Base-by-base conservation (phyloP, 1,140 invertebrate species). In the Sinella curviseta region DNA sequence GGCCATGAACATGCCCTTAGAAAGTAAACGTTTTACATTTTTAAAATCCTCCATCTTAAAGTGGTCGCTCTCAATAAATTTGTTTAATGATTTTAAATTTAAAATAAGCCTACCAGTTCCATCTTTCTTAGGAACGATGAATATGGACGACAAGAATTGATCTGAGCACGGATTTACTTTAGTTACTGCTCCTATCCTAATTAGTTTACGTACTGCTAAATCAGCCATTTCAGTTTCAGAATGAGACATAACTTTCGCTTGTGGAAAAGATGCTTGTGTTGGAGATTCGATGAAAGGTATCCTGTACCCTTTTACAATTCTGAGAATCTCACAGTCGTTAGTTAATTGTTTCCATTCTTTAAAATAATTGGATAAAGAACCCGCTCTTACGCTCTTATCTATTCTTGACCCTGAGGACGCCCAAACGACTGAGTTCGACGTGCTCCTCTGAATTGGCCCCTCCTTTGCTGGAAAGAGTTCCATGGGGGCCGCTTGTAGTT, bases 1-100 rank as follows among this genome's bases (percentile, higher is more conserved):
- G 30, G 24, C 57, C 60, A 78, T 67, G 26, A 24, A 78, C 2
- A 2, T 1, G 26, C 34, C 36, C 24, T 67, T 30, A 26, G 30
- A 8, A 28, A 73, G 31, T 20, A 78, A 48, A 24, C 16, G 33
- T 28, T 28, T 24, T 17, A 70, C 77, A 1, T 17, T 60, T 70
- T 26, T 67, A 70, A 34, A 36, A 28, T 70, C 65, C 26, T 78
- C 77, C n/a, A 78, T 12, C 30, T 78, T 78, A 78, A 78, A 78
- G 3, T 77, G 48, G 24, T 33, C 35, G 8, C 0, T 16, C 8
- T 77, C 74, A 2, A 82, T 30, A 75, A 57, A 77, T 14, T 34
- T 26, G 26, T 74, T 74, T 31, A 74, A 24, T 17, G 12, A 8
- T 24, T 74, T 74, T 33, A 74, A 24, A 33, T 74, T 74, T 33